These are phyloP conservation scores for Spea hammondii DNA, from an alignment of 2,797 vertebrate species.

Conservation along the genomic window DNA sequence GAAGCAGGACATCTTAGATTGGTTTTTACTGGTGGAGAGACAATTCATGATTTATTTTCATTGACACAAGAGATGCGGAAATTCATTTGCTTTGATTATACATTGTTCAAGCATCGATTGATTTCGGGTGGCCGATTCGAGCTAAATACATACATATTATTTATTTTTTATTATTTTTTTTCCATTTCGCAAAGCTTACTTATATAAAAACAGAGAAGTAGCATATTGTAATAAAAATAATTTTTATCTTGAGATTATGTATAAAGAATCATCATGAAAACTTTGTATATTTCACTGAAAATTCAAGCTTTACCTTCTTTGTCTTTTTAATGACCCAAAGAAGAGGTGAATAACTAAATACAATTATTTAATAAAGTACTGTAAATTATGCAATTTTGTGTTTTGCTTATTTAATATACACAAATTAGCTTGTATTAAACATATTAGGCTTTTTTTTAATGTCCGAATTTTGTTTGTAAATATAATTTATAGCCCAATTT, in stretches of 20 bases:
- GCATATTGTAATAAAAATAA: no score
- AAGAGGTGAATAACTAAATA: not conserved
- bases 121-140: no score
- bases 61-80: not conserved
- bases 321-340: not conserved
- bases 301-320: not conserved
- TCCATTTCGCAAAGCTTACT: no score
- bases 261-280: not conserved
- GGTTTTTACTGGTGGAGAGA: not conserved
- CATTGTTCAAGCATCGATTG: no score
- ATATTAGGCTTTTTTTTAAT: not conserved
- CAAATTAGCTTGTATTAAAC: not conserved
- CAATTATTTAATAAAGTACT: conserved; percentile 2
- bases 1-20: conserved; percentile 34
- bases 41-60: not conserved
- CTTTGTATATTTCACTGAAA: not conserved
- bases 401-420: not conserved
- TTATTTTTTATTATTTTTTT: no score
- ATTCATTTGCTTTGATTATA: no score
- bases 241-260: no score
- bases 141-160: no score
- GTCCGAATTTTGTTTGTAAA: conserved; percentile 16
- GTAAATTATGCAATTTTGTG: not conserved
- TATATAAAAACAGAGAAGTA: no score
- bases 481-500: conserved; percentile 39